Evolutionary conservation across 2,797 vertebrate genomes (phyloP).

Genomic region (Artibeus jamaicensis): DNA sequence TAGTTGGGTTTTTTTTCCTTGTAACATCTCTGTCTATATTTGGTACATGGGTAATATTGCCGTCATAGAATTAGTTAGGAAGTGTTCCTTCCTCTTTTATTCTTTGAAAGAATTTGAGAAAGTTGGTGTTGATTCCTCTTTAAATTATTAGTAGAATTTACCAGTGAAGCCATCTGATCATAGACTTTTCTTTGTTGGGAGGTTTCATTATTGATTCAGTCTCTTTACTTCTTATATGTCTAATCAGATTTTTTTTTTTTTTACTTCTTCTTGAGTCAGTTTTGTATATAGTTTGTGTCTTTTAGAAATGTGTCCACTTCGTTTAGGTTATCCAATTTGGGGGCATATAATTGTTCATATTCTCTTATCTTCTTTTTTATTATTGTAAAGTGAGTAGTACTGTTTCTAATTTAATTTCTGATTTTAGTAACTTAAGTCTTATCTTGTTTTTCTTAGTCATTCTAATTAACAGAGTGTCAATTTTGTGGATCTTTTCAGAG

Average conservation of each 20-base stretch:
- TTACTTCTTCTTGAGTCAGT: background rate
- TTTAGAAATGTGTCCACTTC: background rate
- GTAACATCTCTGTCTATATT: background rate
- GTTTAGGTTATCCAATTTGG: background rate
- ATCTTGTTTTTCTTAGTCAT: background rate
- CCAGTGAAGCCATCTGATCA: background rate
- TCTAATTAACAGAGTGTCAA: background rate
- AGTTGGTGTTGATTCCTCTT: background rate
- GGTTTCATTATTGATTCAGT: background rate
- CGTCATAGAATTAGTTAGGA: background rate
- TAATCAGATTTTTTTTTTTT: background rate
- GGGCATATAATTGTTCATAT: background rate
- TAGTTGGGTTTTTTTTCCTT: background rate
- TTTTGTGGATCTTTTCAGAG: background rate
- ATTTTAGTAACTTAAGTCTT: background rate
- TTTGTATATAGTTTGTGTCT: background rate
- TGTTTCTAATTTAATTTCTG: background rate
- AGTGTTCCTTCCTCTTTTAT: background rate
- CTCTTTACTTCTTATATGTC: background rate
- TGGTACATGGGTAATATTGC: background rate
- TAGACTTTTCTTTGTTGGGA: background rate
- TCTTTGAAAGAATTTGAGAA: background rate
- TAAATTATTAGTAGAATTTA: background rate
- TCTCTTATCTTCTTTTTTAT: background rate
- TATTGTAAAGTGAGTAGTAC: background rate